Evolutionary conservation across 30 jellyfish, hydroid and myxozoan species (phyloP).

Genomic region (Rhopilema esculentum): DNA sequence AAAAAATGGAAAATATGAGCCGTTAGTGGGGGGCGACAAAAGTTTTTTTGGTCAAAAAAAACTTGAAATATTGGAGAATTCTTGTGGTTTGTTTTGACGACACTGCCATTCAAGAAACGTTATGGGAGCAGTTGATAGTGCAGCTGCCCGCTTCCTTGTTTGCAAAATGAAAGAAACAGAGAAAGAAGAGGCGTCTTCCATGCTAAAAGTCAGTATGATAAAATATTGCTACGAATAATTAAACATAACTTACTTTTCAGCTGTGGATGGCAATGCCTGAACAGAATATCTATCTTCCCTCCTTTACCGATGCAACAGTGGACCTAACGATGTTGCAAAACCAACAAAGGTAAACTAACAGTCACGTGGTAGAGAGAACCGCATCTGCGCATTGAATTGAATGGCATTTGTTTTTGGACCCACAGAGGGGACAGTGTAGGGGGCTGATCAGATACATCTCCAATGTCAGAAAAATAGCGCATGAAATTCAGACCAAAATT

Average conservation of each 20-base stretch:
- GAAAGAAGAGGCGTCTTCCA: neutral
- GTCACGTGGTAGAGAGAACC: neutral
- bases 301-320: neutral
- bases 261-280: too few species aligned
- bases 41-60: neutral
- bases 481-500: too few species aligned
- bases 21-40: neutral
- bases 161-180: neutral
- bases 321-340: neutral
- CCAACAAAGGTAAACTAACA: neutral
- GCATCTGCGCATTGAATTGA: neutral
- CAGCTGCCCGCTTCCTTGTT: too few species aligned
- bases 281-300: too few species aligned
- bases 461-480: too few species aligned
- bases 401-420: too few species aligned
- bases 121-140: too few species aligned
- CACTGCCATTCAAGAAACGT: too few species aligned
- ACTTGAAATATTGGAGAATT: neutral
- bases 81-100: neutral
- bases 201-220: neutral
- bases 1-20: too few species aligned
- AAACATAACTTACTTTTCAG: neutral
- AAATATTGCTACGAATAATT: neutral
- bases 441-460: too few species aligned
- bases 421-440: too few species aligned